Base-by-base conservation (phyloP, 2,888 invertebrate species). In the Athripsodes cinereus region DNA sequence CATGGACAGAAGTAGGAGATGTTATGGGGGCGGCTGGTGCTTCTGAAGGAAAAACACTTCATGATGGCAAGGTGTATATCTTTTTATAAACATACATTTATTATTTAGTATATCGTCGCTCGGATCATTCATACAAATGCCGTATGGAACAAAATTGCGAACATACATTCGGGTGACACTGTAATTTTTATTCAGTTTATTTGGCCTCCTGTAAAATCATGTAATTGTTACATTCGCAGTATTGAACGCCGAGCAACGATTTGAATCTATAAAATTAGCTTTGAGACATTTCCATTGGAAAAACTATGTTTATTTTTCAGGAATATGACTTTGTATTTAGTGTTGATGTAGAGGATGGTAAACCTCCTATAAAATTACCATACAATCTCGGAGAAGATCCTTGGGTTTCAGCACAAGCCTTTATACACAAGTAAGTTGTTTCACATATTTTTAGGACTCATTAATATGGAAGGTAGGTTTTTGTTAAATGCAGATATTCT, bases 291-390 rank as follows among this genome's bases (percentile, higher is more conserved):
- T n/a, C n/a, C n/a, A n/a, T n/a, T n/a, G n/a, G n/a, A n/a, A n/a
- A n/a, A n/a, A n/a, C 8, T 48, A 55, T 40, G 21, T 51, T 22
- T 44, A 22, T 49, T 22, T 60, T 71, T 0, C 68, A 76, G 79
- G 89, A 92, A 68, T 98, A 96, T 69, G 98, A 98, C 75, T 96
- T 85, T 74, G 96, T 97, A 22, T 97, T 98, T 72, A 88, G 86
- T 64, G 93, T 98, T n/a, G 96, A 96, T 67, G 88, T 97, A 56
- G 91, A 95, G 68, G 96, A 96, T 68, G 92, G 90, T 1, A 84
- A 85, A 51, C 92, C 92, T 0, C 85, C 93, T 0, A 76, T 96
- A 18, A 95, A 97, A 71, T 76, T 98, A 63, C 96, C 96, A 0
- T 98, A 88, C 71, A 96, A 98, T 73, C 82, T 81, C 60, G 85